Percentiles rank a stretch among this genome's conserved stretches.
These are phyloP conservation scores for Polietes domitor DNA, from an alignment of 2,888 invertebrate species.

Conservation along the genomic window DNA sequence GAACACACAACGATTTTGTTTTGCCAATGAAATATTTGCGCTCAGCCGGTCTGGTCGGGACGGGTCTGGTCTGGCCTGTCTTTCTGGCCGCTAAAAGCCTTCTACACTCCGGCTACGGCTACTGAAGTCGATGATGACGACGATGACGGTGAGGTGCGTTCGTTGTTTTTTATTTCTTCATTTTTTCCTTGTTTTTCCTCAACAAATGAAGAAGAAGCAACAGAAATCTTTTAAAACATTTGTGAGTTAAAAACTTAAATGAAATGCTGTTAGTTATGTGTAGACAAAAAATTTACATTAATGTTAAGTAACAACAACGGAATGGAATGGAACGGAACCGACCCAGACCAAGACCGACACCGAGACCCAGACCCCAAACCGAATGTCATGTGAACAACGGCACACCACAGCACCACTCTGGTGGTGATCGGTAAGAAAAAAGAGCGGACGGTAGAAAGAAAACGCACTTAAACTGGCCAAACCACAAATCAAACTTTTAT, in stretches of 20 bases:
- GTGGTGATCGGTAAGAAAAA: background rate
- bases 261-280: constrained; percentile 55
- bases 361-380: background rate
- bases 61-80: background rate
- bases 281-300: constrained; percentile 60
- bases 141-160: constrained; percentile 18
- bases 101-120: background rate
- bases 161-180: no score
- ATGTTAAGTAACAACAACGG: constrained; percentile 48
- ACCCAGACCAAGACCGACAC: background rate
- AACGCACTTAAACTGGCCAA: constrained; percentile 49
- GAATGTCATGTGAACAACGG: constrained; percentile 13
- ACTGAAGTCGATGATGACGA: constrained; percentile 11
- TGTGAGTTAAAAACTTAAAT: constrained; percentile 43
- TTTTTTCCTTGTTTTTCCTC: background rate
- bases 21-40: background rate
- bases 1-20: constrained; percentile 53
- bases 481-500: constrained; percentile 59
- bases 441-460: background rate
- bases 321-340: constrained; percentile 8
- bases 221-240: constrained; percentile 33
- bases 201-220: background rate
- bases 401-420: background rate
- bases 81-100: constrained; percentile 17
- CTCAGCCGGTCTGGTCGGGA: constrained; percentile 2